These are phyloP conservation scores for Epinotia ramella DNA, from an alignment of 2,888 invertebrate genomes.

Conservation along the genomic window DNA sequence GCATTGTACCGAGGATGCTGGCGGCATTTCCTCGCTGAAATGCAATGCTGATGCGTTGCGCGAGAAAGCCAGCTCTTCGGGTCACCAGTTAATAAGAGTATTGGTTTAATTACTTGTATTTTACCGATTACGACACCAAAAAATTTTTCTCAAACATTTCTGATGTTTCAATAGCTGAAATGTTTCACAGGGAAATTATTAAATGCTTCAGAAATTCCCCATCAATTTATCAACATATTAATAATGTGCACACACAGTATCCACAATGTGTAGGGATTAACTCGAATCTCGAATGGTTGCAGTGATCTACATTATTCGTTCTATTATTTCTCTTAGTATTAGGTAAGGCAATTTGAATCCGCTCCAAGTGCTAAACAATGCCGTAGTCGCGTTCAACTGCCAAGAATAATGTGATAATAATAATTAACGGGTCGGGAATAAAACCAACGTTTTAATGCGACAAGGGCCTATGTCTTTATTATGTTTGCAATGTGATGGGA, in stretches of 20 bases:
- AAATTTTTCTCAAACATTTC: no score
- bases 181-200: no score
- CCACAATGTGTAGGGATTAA: neutral
- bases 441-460: neutral
- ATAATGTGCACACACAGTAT: neutral
- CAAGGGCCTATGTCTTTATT: constrained; percentile 24
- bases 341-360: constrained; percentile 39
- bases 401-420: constrained; percentile 45
- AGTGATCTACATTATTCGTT: constrained; percentile 12
- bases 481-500: constrained; percentile 7
- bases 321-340: constrained; percentile 30
- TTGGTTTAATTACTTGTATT: no score
- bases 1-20: no score
- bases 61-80: no score
- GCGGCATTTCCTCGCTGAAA: no score
- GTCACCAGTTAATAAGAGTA: no score
- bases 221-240: no score
- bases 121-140: no score
- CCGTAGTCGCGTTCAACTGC: constrained; percentile 40
- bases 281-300: neutral
- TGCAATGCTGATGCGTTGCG: no score
- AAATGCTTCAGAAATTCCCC: no score
- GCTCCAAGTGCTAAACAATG: constrained; percentile 43
- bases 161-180: no score
- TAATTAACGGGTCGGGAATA: constrained; percentile 37